A percentile compares a stretch with the other conserved stretches of the same genome.
These are phyloP conservation scores for Hemibagrus wyckioides DNA, from an alignment of 2,113 vertebrate genomes.

Conservation along the genomic window DNA sequence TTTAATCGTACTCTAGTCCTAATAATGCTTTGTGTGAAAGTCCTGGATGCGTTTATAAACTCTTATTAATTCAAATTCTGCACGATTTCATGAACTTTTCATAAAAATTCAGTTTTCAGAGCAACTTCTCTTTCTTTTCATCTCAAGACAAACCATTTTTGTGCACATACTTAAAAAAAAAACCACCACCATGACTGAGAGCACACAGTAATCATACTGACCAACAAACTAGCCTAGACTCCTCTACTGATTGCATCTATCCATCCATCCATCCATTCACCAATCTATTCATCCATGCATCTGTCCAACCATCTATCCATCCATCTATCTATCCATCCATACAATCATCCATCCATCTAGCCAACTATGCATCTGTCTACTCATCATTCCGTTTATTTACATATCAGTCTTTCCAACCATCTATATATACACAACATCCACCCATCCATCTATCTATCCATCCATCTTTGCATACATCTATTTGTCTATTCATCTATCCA, in stretches of 20 bases:
- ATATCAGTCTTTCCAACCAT: not conserved
- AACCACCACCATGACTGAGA: not conserved
- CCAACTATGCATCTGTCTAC: not conserved
- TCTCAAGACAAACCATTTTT: not conserved
- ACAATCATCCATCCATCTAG: no score
- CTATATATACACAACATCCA: not conserved
- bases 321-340: not conserved
- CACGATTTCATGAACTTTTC: no score
- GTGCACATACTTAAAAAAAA: not conserved
- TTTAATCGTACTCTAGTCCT: not conserved
- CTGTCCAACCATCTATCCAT: not conserved
- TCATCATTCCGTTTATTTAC: not conserved
- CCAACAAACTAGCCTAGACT: not conserved
- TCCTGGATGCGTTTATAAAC: not conserved
- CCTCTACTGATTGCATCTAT: not conserved
- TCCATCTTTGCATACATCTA: not conserved
- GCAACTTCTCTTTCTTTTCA: no score
- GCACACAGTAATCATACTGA: not conserved
- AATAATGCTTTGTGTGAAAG: conserved; percentile 11
- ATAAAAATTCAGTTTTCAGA: no score
- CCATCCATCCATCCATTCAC: not conserved
- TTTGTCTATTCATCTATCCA: not conserved
- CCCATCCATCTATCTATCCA: not conserved
- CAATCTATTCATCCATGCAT: not conserved
- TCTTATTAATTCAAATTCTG: not conserved